Conservation (phyloP, 2,113 vertebrate species). For the Enhydra lutris region DNA sequence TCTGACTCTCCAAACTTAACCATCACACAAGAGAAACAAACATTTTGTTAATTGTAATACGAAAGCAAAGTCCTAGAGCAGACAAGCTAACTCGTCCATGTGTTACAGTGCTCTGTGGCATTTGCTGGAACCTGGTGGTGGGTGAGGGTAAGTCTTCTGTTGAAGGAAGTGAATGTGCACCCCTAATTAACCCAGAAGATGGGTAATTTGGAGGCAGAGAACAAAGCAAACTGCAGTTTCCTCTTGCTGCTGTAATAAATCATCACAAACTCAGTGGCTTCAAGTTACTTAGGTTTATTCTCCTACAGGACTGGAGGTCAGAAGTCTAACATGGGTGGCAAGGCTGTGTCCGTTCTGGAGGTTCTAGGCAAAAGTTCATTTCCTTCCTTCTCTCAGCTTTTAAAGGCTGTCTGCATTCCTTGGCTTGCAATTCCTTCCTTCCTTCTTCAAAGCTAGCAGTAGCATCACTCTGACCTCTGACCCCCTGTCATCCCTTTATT, state of each 20-base stretch:
- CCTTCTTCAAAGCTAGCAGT: background rate
- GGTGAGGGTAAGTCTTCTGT: background rate
- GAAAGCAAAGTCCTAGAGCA: background rate
- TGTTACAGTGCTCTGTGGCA: background rate
- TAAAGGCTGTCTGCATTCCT: background rate
- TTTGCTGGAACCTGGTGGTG: background rate
- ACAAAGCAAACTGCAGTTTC: background rate
- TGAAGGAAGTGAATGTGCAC: background rate
- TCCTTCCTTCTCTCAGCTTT: background rate
- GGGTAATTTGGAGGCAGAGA: background rate
- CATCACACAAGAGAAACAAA: background rate
- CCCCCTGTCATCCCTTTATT: background rate
- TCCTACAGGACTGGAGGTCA: background rate
- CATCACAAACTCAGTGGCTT: background rate
- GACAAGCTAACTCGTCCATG: background rate
- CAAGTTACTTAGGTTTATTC: background rate
- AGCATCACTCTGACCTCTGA: background rate
- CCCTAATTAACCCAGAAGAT: background rate
- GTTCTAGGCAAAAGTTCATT: background rate
- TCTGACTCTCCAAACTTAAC: background rate
- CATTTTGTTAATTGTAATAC: background rate
- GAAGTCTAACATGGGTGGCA: background rate
- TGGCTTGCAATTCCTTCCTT: background rate
- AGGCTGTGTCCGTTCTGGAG: background rate
- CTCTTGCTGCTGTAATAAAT: background rate